Base-by-base conservation (phyloP, 2,113 vertebrate species). In the Morone chrysops region DNA sequence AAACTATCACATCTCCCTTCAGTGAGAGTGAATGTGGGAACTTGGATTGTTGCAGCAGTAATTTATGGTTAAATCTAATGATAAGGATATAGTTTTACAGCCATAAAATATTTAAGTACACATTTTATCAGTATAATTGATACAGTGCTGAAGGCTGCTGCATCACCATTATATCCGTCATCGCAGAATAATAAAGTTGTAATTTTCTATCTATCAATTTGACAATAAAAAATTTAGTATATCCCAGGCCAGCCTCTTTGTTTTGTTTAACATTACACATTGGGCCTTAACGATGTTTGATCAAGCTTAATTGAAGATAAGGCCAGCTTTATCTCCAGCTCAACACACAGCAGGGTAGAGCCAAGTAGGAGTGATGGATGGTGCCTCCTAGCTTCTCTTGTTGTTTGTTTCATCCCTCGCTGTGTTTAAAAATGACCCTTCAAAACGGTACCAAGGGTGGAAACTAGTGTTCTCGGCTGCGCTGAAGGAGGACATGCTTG, bases 391-490 rank as follows among this genome's bases (percentile, higher is more conserved):
- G 70, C 71, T 74, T 77, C 80, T 83, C 53, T 84, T 78, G 74
- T 88, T 92, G 89, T 92, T 94, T 91, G 90, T 90, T 91, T 91
- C 92, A 75, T 91, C 80, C 71, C 85, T 88, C 43, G 86, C 90
- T 89, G 92, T 91, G 88, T 92, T 93, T 93, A 92, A 93, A 94
- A 95, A 94, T 89, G 92, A 94, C 91, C 93, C 92, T 92, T 95
- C 91, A 92, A 89, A 91, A 88, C 20, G 50, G 85, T 81, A 80
- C 84, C 76, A 92, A 81, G 89, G 90, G 87, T 88, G 92, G 86
- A 92, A 92, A 90, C 83, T 67, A 40, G 81, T 85, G 87, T 89
- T 90, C 83, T 83, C 41, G 11, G 22, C 82, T 82, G 81, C 31
- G 79, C 80, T 75, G 81, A 77, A 87, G 80, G 91, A 90, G 89